Evolutionary conservation across 2,888 invertebrate species (phyloP).

Genomic region (Drosophila rellima): DNA sequence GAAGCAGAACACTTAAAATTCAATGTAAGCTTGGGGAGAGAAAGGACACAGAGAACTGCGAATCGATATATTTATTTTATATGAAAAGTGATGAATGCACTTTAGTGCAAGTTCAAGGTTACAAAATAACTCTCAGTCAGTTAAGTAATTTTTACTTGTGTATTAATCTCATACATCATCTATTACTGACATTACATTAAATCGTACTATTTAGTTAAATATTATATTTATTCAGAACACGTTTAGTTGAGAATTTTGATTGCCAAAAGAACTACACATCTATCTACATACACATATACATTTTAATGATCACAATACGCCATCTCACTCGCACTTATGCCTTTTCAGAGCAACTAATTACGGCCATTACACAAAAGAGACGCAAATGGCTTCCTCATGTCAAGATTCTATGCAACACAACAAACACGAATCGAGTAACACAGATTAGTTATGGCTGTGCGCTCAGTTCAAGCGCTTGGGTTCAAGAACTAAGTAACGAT

Average conservation of each 20-base stretch:
- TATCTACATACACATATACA: background rate
- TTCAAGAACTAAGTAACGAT: slow-evolving; percentile 70
- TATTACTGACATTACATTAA: background rate
- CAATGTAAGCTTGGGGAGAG: slow-evolving; percentile 34
- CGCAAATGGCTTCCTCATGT: slow-evolving; percentile 59
- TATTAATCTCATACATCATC: no score
- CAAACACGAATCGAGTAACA: slow-evolving; percentile 46
- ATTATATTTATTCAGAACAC: background rate
- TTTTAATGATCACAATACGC: slow-evolving; percentile 34
- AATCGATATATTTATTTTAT: slow-evolving; percentile 24
- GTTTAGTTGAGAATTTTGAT: background rate
- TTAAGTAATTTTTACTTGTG: background rate
- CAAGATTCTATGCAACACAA: slow-evolving; percentile 44
- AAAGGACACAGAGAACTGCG: slow-evolving; percentile 50
- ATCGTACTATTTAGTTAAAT: background rate
- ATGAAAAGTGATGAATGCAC: slow-evolving; percentile 30
- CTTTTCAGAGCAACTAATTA: slow-evolving; percentile 46
- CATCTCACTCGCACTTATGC: slow-evolving; percentile 42
- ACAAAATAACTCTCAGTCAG: slow-evolving; percentile 1
- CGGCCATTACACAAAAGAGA: slow-evolving; percentile 54
- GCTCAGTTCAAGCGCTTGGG: slow-evolving; percentile 53
- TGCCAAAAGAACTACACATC: background rate
- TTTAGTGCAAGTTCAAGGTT: slow-evolving; percentile 66
- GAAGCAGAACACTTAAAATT: slow-evolving; percentile 17
- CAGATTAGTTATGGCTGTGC: slow-evolving; percentile 57